These are phyloP conservation scores for Cephus cinctus DNA, from an alignment of 1,140 invertebrate genomes.

Conservation along the genomic window DNA sequence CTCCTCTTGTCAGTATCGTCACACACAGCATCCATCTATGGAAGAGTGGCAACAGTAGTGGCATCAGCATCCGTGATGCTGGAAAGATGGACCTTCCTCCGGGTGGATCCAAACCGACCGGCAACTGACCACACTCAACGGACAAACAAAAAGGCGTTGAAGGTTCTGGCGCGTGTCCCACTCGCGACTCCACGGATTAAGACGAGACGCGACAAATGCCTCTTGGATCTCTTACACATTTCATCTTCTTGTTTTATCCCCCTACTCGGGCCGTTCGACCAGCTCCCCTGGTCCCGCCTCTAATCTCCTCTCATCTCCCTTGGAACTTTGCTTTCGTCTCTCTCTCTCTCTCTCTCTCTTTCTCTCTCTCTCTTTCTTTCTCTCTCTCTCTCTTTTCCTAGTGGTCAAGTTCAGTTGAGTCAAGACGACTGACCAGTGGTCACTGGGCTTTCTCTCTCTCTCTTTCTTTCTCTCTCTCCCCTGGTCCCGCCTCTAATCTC, in stretches of 20 bases:
- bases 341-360: slow-evolving; percentile 1
- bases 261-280: too few species aligned
- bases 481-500: slow-evolving; percentile 8
- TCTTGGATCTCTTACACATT: slow-evolving; percentile 3
- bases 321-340: neutral
- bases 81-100: too few species aligned
- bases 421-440: slow-evolving; percentile 1
- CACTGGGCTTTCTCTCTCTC: slow-evolving; percentile 6
- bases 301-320: neutral
- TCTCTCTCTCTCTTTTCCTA: neutral
- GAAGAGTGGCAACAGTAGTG: too few species aligned
- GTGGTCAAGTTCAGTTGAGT: too few species aligned
- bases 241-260: too few species aligned
- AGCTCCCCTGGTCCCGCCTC: neutral
- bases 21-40: too few species aligned
- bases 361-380: neutral
- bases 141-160: slow-evolving; percentile 15
- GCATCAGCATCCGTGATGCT: neutral
- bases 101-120: slow-evolving; percentile 1
- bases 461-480: slow-evolving; percentile 2
- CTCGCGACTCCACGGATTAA: slow-evolving; percentile 36
- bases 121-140: slow-evolving; percentile 31
- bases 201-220: slow-evolving; percentile 16
- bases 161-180: slow-evolving; percentile 19
- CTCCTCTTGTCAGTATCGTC: too few species aligned